Evolutionary conservation across 30 jellyfish, hydroid and myxozoan species (phyloP).

Genomic region (Chironex yamaguchii): DNA sequence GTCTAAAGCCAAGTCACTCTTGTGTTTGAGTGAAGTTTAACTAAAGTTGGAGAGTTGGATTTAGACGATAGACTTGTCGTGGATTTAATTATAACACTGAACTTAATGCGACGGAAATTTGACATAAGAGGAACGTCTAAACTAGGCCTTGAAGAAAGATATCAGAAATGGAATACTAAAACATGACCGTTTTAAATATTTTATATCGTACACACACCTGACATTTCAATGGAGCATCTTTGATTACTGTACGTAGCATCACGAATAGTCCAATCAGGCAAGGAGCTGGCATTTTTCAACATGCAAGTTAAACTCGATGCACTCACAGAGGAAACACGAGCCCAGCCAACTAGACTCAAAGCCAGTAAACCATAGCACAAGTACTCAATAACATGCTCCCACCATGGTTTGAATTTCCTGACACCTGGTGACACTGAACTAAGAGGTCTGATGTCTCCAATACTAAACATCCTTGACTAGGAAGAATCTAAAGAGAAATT

Average conservation of each 20-base stretch:
- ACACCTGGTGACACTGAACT: neutral
- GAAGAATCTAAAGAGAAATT: no score
- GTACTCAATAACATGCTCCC: neutral
- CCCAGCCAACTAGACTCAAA: neutral
- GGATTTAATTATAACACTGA: no score
- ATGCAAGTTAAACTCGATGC: neutral
- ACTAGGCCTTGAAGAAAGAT: no score
- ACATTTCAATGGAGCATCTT: neutral
- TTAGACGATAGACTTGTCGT: no score
- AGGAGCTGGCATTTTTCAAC: neutral
- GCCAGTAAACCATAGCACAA: neutral
- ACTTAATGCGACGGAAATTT: no score
- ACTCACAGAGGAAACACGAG: neutral
- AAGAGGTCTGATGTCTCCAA: neutral
- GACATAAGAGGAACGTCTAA: no score
- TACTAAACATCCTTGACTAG: neutral
- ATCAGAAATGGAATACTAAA: no score
- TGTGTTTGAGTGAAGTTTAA: no score
- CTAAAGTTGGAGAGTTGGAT: no score
- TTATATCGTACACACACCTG: neutral
- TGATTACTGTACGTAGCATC: neutral
- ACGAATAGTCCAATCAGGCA: neutral
- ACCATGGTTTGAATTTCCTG: neutral
- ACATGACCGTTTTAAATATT: no score
- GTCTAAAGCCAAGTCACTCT: no score